Evolutionary conservation across 2,888 invertebrate genomes (phyloP).

Genomic region (Uropetala carovei): DNA sequence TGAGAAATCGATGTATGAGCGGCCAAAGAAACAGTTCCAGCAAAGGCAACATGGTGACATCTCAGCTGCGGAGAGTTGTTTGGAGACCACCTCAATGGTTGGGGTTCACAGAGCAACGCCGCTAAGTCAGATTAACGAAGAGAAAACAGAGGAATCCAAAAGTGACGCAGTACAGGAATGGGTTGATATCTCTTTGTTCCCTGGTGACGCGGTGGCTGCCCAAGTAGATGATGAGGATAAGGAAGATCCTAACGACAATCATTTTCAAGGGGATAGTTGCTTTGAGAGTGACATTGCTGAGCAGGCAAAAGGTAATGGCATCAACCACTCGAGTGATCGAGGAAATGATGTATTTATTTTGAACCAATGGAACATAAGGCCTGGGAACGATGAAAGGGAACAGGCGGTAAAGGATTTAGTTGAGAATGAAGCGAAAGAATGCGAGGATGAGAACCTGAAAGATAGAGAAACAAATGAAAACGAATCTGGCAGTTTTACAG

Average conservation of each 20-base stretch:
- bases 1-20: background rate
- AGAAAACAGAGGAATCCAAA: background rate
- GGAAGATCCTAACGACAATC: slow-evolving; percentile 1
- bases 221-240: background rate
- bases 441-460: background rate
- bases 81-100: background rate
- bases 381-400: background rate
- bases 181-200: slow-evolving; percentile 17
- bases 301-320: background rate
- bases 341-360: background rate
- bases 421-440: background rate
- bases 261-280: slow-evolving; percentile 25
- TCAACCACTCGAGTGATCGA: background rate
- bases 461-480: background rate
- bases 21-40: background rate
- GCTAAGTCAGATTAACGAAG: background rate
- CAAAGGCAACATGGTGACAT: background rate
- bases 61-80: background rate
- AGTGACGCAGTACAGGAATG: background rate
- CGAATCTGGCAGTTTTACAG: background rate
- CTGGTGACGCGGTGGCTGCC: background rate
- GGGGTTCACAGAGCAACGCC: background rate
- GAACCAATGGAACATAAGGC: slow-evolving; percentile 24
- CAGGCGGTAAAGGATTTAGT: background rate
- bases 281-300: slow-evolving; percentile 8